phyloP scores from a whole-genome alignment of 1,140 invertebrate species.

The Atta texana region DNA sequence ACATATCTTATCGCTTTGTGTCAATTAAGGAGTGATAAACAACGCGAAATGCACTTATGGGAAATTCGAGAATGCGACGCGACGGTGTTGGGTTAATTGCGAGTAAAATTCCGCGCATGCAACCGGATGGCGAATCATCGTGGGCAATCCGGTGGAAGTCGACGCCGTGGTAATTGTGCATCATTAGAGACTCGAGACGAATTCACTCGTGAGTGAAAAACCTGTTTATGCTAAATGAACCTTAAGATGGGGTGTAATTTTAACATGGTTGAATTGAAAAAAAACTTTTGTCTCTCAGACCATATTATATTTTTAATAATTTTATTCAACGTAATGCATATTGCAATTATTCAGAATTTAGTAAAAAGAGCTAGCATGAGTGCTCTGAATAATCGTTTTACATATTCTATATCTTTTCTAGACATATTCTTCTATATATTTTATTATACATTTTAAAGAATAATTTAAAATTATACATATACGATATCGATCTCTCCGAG shows the following conservation, averaged over 20 bases:
- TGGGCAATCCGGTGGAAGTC: constrained; percentile 16
- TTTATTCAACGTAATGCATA: neutral
- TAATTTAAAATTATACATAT: neutral
- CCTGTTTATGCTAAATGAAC: constrained; percentile 14
- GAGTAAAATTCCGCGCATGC: neutral
- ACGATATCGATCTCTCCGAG: neutral
- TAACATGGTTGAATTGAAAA: neutral
- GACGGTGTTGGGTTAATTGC: constrained; percentile 19
- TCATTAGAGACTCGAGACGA: neutral
- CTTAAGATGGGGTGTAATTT: neutral
- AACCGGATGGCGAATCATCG: neutral
- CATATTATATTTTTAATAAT: neutral
- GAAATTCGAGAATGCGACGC: constrained; percentile 9
- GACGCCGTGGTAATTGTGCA: neutral
- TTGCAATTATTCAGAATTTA: neutral
- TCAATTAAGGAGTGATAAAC: constrained; percentile 39
- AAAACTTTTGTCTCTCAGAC: neutral
- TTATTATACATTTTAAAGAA: neutral
- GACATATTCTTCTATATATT: neutral
- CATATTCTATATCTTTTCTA: neutral
- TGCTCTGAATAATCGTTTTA: neutral
- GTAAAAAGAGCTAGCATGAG: neutral
- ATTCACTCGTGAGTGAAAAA: constrained; percentile 16
- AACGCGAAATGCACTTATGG: constrained; percentile 40
- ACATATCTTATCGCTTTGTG: constrained; percentile 31